Evolutionary conservation across 2,113 vertebrate species (phyloP), one percentile per base, ranked within the genome.

Genomic region (Micromys minutus): DNA sequence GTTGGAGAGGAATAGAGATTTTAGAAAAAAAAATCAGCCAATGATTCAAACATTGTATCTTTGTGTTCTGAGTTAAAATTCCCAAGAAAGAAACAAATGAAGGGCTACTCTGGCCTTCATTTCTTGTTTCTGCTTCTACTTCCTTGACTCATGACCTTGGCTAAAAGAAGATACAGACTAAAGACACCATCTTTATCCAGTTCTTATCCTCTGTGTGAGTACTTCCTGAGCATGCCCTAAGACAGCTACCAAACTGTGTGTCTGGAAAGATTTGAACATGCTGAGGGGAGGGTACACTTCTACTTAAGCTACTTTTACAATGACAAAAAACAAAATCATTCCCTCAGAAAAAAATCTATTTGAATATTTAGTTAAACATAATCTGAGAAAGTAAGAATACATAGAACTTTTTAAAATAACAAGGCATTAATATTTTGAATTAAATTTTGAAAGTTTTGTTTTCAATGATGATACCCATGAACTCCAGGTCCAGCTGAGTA

Each of bases 361-460:
- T 55, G 12, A 59, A 9, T 65, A 71, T 80, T 6, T 93, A 76
- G 63, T 59, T 71, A 87, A 93, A 29, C 42, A 83, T 42, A 75
- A 80, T 77, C 59, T 92, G 42, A 91, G 63, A 45, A 89, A 80
- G 21, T 59, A 89, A 91, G 21, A 87, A 90, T 47, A 84, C 21
- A 59, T 36, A 52, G 4, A 29, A 11, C 26, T 72, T 39, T 85
- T 39, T 69, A 77, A 74, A 89, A 45, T 85, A 72, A 77, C 8
- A 63, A 45, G 10, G 81, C 72, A 29, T 19, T 92, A 91, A 63
- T 91, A 97, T 89, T 96, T 93, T 87, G 22, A 87, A 91, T 61
- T 87, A 94, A 87, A 89, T 81, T 39, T 91, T 89, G 11, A 45
- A 15, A 36, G 65, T 67, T 77, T 65, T 61, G 86, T 76, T 76